phyloP scores from a whole-genome alignment of 2,113 vertebrate species.

The Rhea pennata region DNA sequence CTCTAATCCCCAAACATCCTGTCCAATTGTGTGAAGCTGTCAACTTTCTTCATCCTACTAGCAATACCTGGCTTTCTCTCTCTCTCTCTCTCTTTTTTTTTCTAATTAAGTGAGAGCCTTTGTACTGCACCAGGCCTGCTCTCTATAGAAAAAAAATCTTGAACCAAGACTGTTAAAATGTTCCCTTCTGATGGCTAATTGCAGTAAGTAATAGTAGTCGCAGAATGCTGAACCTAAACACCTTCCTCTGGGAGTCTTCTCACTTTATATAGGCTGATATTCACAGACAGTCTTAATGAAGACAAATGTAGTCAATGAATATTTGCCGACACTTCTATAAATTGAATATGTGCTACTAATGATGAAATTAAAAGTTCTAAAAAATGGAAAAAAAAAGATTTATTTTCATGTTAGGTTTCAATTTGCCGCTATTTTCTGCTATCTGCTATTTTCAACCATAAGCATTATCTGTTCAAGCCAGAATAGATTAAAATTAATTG shows the following conservation, averaged over 20 bases:
- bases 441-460: neutral
- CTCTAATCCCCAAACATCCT: conserved; percentile 56
- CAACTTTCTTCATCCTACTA: neutral
- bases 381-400: neutral
- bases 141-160: neutral
- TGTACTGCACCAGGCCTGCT: neutral
- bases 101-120: neutral
- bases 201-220: neutral
- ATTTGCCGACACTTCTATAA: neutral
- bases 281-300: neutral
- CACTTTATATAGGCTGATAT: neutral
- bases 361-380: neutral
- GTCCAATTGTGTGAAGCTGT: neutral
- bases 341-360: neutral
- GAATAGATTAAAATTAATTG: neutral
- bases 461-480: neutral
- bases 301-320: neutral
- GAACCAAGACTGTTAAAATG: neutral
- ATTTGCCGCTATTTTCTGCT: neutral
- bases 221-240: neutral
- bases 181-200: neutral
- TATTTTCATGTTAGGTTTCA: neutral
- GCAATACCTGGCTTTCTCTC: neutral
- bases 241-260: neutral
- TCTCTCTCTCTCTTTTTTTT: neutral